Conservation (phyloP, 2,888 invertebrate species). For the Halocaridina rubra region DNA sequence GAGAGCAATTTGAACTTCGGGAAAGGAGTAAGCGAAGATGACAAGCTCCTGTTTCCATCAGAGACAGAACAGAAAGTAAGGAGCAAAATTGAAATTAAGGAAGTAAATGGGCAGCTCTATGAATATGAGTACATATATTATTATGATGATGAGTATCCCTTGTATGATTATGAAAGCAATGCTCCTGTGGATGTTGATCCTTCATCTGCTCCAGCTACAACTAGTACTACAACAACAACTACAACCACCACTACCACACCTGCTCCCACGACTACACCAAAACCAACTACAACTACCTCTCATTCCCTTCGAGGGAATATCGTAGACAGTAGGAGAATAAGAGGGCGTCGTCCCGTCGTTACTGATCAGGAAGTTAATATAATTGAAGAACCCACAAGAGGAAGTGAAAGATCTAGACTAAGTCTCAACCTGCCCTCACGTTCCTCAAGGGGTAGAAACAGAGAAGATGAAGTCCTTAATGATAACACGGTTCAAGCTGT, state of each 20-base stretch:
- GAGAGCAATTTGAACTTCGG: slow-evolving; percentile 37
- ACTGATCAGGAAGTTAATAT: slow-evolving; percentile 22
- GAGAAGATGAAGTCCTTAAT: background rate
- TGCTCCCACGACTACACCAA: slow-evolving; percentile 18
- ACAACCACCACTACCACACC: slow-evolving; percentile 31
- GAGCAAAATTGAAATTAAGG: slow-evolving; percentile 63
- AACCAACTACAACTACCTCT: background rate
- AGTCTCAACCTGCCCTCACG: background rate
- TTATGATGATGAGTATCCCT: slow-evolving; percentile 61
- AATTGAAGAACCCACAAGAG: slow-evolving; percentile 9
- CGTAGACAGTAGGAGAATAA: background rate
- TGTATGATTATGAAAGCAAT: slow-evolving; percentile 41
- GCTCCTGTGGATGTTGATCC: slow-evolving; percentile 29
- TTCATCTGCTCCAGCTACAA: background rate
- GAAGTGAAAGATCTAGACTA: background rate
- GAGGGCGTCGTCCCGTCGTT: background rate
- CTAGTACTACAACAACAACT: slow-evolving; percentile 31
- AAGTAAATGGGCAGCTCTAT: slow-evolving; percentile 63
- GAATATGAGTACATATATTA: slow-evolving; percentile 64
- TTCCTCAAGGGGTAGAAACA: slow-evolving; percentile 9
- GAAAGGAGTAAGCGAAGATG: slow-evolving; percentile 20
- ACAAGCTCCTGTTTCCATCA: slow-evolving; percentile 49
- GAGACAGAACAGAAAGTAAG: slow-evolving; percentile 52
- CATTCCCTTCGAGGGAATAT: background rate
- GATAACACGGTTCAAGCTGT: slow-evolving; percentile 5